Base-by-base conservation (phyloP, 2,113 vertebrate species). In the Ptychochromis oligacanthus region DNA sequence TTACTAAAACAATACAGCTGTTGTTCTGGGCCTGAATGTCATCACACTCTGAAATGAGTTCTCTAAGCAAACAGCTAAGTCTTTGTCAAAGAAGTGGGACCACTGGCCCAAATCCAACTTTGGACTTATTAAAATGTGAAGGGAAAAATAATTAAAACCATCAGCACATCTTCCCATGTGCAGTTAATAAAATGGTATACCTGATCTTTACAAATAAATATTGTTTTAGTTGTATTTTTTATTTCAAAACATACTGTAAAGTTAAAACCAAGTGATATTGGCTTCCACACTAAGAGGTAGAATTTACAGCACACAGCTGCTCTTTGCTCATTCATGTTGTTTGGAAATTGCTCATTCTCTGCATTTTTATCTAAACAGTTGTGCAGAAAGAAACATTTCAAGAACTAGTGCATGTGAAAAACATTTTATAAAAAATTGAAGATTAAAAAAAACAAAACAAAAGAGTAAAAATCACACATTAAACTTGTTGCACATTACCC, bases 401-500 rank as follows among this genome's bases (percentile, higher is more conserved):
- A 93, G 38, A 89, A 90, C 89, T 93, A 87, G 82, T 89, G 88
- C 86, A 92, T 86, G 90, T 89, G 80, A 89, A 82, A 90, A 80
- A 91, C 85, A 91, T 87, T 93, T 90, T 62, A 85, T 84, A 87
- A 88, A 87, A 74, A 91, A 92, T 90, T 86, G 88, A 94, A 94
- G 87, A 84, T 77, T 87, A 75, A 72, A 81, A 80, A 78, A 82
- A 65, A 78, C 24, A 46, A 60, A 79, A 54, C 20, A 74, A 79
- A 79, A 75, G 46, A 64, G 59, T 31, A 84, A 91, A 82, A 91
- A 91, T 92, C 88, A 96, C 90, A 95, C 93, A 95, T 90, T 93
- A 94, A 72, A 95, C 86, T 93, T 94, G 91, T 92, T 93, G 93
- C 85, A 94, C 89, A 95, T 92, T 89, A 88, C 90, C 88, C 89